Evolutionary conservation across 1,140 invertebrate genomes (phyloP), one percentile per base, ranked within the genome.

Genomic region (Drosophila asahinai): DNA sequence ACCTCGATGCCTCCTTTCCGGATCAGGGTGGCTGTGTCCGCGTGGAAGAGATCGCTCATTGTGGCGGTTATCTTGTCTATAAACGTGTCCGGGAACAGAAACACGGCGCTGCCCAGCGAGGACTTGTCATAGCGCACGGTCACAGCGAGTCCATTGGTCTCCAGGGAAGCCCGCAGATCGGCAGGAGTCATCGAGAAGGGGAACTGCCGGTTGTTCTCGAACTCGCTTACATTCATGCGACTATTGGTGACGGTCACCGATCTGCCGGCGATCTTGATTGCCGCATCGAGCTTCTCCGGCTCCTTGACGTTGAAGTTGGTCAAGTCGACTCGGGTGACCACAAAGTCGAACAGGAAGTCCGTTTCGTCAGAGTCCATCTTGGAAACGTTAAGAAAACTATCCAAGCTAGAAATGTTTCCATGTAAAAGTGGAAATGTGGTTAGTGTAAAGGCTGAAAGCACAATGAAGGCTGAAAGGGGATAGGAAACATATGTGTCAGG

Each of bases 171-270:
- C 1, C 40, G 67, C 17, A 71, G 3, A 1, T 0, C 22, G 1
- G 11, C 11, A 0, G 40, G 33, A 15, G 3, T 22, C 1, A 0
- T 0, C 3, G 19, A 17, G 6, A 70, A 40, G 11, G 38, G 0
- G 1, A 8, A 22, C 9, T 11, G 15, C 17, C 30, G 11, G 9
- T 30, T 30, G 30, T 17, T 7, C 5, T 38, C 40, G 12, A 90
- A 90, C 0, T 90, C 86, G 0, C 9, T 48, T 0, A 77, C 79
- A 60, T 90, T 90, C 0, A 90, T 55, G 7, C 80, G 58, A 42
- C 64, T 77, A 0, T 42, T 0, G 0, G 77, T 77, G 4, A 87
- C 8, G 0, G 12, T 8, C 2, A 89, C 0, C 1, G 27, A n/a
- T 1, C 40, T 11, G 0, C 14, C 47, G 19, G 62, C 62, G 5